Base-by-base conservation (phyloP, 1,140 invertebrate genomes). In the Lanistes nyassanus region DNA sequence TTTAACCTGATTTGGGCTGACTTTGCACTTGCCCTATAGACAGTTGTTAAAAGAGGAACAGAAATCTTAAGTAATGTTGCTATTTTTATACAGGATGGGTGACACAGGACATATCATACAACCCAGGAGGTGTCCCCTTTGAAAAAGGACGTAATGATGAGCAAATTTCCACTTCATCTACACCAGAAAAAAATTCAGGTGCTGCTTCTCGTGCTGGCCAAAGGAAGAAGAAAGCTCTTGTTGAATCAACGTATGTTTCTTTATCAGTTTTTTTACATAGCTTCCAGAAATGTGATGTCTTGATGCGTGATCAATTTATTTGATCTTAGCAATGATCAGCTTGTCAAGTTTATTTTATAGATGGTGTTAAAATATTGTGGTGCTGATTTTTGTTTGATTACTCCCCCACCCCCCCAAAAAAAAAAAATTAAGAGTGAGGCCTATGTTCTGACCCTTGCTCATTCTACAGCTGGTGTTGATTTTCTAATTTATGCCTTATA, bases 171-270 rank as follows among this genome's bases (percentile, higher is more conserved):
- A 4, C 67, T 31, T 29, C 37, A 34, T 55, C 68, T 31, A 60
- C 70, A 1, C 55, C 55, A 19, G 23, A 11, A 55, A 72, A 72
- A 37, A n/a, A n/a, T 13, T n/a, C 55, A n/a, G 55, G 55, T 36
- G 26, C 31, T 37, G 47, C 26, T 56, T 16, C 19, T 55, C 55
- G 36, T 60, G 31, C 39, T 13, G 36, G 56, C 23, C 70, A 42
- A 1, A 72, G 16, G 26, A 72, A 42, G 55, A 72, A 72, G 56
- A 72, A 72, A 53, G 70, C 70, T 2, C 56, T 72, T 13, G 55
- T 72, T 55, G 70, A 72, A 42, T 72, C 56, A 1, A 72, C 70
- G 70, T 72, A 26, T 42, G 70, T 72, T 34, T n/a, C 23, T 26
- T 31, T 4, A 1, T 26, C 56, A 16, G 11, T 9, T 26, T 31